Conservation (phyloP, 2,888 invertebrate genomes). For the Protonemura montana region DNA sequence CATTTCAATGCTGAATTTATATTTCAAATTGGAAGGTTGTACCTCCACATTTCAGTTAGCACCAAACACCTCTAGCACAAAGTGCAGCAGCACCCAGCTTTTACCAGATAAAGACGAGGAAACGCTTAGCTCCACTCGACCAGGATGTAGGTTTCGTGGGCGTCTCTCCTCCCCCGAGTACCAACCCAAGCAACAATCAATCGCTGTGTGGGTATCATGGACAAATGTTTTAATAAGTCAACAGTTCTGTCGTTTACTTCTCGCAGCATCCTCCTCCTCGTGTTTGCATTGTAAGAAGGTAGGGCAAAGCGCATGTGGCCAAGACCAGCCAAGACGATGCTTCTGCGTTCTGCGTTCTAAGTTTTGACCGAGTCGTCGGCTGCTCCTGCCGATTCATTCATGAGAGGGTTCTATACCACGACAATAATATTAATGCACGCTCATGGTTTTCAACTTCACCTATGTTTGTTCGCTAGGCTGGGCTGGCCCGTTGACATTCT, state of each 20-base stretch:
- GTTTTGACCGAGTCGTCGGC: not conserved
- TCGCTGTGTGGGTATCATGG: not conserved
- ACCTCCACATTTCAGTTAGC: too few species aligned
- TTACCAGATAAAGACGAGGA: not conserved
- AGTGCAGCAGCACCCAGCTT: not conserved
- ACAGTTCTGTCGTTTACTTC: conserved; percentile 5
- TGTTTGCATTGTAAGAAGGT: conserved; percentile 8
- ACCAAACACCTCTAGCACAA: not conserved
- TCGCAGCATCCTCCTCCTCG: not conserved
- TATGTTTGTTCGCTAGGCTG: conserved; percentile 24
- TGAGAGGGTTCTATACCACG: not conserved
- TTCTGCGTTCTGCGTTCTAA: not conserved
- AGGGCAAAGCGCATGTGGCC: not conserved
- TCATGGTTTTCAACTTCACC: conserved; percentile 21
- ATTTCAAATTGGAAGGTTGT: too few species aligned
- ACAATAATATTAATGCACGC: conserved; percentile 29
- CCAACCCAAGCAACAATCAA: not conserved
- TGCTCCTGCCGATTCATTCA: conserved; percentile 15
- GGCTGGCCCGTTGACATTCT: conserved; percentile 32
- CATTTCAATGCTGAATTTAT: not conserved
- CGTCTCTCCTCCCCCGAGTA: not conserved
- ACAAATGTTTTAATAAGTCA: conserved; percentile 8
- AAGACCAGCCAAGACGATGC: not conserved
- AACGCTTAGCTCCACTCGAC: not conserved
- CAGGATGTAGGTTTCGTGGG: not conserved